Evolutionary conservation across 2,888 invertebrate species (phyloP).

Genomic region (Chelonus formosanus): DNA sequence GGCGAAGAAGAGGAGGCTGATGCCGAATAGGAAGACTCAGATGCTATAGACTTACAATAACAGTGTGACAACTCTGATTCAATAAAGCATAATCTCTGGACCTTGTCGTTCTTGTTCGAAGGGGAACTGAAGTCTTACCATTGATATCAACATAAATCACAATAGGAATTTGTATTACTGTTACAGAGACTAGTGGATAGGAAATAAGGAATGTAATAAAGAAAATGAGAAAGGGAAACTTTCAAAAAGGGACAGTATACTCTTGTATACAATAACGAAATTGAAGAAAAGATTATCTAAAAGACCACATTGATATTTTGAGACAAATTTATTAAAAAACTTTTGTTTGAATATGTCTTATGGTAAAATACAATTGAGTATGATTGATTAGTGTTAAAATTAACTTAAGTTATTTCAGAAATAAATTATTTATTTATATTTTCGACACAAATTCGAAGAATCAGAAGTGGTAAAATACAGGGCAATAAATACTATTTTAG

Average conservation of each 20-base stretch:
- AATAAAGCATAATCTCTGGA: conserved; percentile 63
- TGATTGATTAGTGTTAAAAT: background rate
- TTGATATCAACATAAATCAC: conserved; percentile 66
- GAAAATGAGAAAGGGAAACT: conserved; percentile 57
- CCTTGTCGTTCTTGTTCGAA: conserved; percentile 25
- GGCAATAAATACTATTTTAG: no score
- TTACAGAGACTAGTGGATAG: conserved; percentile 63
- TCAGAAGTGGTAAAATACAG: no score
- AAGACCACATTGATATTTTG: background rate
- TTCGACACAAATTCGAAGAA: no score
- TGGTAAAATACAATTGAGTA: background rate
- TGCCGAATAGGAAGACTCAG: conserved; percentile 25
- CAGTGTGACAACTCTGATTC: conserved; percentile 59
- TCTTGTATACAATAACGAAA: conserved; percentile 38
- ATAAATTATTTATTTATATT: background rate
- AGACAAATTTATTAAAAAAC: background rate
- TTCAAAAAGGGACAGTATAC: conserved; percentile 13
- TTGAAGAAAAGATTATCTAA: conserved; percentile 6
- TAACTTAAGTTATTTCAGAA: background rate
- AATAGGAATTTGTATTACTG: conserved; percentile 66
- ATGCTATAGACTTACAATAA: conserved; percentile 51
- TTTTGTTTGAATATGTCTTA: background rate
- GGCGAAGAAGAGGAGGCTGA: conserved; percentile 12
- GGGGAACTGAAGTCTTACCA: conserved; percentile 51
- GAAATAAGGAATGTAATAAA: conserved; percentile 66